Conservation (phyloP, 2,888 invertebrate species). For the Phengaris alcon region DNA sequence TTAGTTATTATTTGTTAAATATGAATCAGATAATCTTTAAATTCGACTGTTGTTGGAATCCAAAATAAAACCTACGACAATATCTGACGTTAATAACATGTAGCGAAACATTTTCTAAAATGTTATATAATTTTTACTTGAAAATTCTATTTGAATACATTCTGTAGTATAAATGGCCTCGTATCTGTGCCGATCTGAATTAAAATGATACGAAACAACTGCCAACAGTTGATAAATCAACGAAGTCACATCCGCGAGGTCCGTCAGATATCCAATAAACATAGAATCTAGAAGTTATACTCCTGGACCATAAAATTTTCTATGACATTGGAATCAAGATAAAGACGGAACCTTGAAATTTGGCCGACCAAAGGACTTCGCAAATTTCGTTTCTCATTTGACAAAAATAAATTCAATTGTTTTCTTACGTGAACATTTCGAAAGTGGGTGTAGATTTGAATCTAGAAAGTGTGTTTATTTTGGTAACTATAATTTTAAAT, state of each 20-base stretch:
- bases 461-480: not conserved
- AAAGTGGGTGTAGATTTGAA: not conserved
- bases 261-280: slow-evolving; percentile 10
- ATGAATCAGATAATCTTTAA: not conserved
- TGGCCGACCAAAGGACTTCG: not conserved
- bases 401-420: slow-evolving; percentile 5
- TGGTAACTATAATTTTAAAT: not conserved
- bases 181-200: slow-evolving; percentile 45
- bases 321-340: not conserved
- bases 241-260: slow-evolving; percentile 22
- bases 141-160: slow-evolving; percentile 23
- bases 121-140: slow-evolving; percentile 24
- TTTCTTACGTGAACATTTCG: not conserved
- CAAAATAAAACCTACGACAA: not conserved
- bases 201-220: slow-evolving; percentile 58
- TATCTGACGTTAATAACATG: not conserved
- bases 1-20: no score
- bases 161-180: slow-evolving; percentile 15
- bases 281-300: not conserved
- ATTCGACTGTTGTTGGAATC: not conserved
- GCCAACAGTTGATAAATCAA: slow-evolving; percentile 54
- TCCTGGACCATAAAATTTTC: not conserved
- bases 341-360: not conserved
- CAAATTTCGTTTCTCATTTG: not conserved
- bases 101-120: not conserved